A percentile compares a stretch with the other conserved stretches of the same genome.
Conservation (phyloP, 2,113 vertebrate genomes). For the Piaya cayana region DNA sequence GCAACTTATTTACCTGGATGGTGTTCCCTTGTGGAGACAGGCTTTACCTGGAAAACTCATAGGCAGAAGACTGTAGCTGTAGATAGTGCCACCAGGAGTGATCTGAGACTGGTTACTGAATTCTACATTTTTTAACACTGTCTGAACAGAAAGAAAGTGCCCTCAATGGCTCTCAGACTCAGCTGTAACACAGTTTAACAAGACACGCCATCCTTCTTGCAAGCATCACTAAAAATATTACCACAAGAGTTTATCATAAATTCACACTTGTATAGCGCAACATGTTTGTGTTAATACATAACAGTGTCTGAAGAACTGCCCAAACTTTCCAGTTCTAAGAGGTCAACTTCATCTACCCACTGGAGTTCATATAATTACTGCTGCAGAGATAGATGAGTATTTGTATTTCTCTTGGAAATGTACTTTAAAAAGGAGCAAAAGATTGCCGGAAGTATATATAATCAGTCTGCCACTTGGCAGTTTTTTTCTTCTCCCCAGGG, state of each 20-base stretch:
- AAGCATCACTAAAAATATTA: not conserved
- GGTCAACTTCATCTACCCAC: not conserved
- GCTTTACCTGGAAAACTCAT: not conserved
- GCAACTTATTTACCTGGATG: not conserved
- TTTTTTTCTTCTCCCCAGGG: not conserved
- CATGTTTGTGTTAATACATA: not conserved
- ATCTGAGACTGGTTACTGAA: not conserved
- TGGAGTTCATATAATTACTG: not conserved
- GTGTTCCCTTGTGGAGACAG: not conserved
- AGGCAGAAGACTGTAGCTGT: not conserved
- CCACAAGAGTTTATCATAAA: not conserved
- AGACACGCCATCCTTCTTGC: not conserved
- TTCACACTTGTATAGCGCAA: not conserved
- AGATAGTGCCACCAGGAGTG: not conserved
- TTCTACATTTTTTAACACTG: not conserved
- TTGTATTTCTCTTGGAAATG: not conserved
- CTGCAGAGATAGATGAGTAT: not conserved
- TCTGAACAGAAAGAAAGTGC: not conserved
- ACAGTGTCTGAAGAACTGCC: not conserved
- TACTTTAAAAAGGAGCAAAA: not conserved
- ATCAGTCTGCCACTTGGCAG: not conserved
- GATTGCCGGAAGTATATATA: not conserved
- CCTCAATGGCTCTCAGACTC: not conserved
- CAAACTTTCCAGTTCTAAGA: not conserved
- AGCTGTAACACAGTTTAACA: not conserved